Base-by-base conservation (phyloP, 2,113 vertebrate species). In the Martes martes region DNA sequence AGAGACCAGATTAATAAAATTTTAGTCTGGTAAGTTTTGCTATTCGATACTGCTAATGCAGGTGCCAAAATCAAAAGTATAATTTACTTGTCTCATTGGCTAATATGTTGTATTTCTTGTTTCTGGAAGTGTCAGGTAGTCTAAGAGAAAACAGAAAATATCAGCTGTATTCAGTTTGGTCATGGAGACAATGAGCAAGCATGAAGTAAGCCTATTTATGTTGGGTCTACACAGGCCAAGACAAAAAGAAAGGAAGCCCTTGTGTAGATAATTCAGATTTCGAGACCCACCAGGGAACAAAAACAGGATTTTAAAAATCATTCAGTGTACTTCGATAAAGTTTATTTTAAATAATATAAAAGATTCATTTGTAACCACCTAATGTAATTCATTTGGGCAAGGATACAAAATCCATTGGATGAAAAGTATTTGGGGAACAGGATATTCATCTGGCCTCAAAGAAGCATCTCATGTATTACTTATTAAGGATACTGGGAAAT, bases 241-340 rank as follows among this genome's bases (percentile, higher is more conserved):
- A 59, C 63, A 83, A 61, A 89, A 69, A 95, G 94, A 96, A 95
- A 96, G 73, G 63, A 95, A 96, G 23, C n/a, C 61, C n/a, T 93
- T 87, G 24, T 47, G 3, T 11, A 87, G n/a, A 33, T 21, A 57
- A 65, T 9, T 65, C 52, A 79, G n/a, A 23, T 14, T 80, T 73
- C 18, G 63, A 94, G 92, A 96, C 39, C 36, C 42, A n/a, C 57
- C 71, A 0, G 85, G 14, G 2, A 61, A 82, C 31, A 82, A 92
- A 86, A 93, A 69, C 6, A 52, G 10, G 0, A 11, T 55, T 95
- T 94, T 71, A 9, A 11, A 94, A 96, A 84, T 78, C 31, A 95
- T 83, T 79, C 82, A 8, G 1, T 55, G 8, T 33, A 86, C 24
- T 96, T 73, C 24, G 65, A 47, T 88, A 28, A 78, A 55, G 59